Conservation (phyloP, 2,888 invertebrate species). For the Ophion costatus region DNA sequence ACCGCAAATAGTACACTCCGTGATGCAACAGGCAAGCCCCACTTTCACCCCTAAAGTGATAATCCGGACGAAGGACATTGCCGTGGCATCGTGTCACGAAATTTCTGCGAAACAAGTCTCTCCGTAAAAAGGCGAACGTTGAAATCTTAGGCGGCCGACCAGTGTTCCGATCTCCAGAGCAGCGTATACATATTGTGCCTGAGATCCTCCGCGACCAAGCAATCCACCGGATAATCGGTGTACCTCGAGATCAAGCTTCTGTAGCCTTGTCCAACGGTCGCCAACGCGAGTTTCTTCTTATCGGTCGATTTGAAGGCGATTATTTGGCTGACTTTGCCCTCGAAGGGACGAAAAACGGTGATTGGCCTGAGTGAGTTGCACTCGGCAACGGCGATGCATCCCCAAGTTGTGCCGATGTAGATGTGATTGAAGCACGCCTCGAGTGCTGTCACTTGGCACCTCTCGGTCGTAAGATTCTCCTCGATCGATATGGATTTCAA, state of each 20-base stretch:
- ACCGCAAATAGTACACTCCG: too few species aligned
- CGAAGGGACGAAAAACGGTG: slow-evolving; percentile 96
- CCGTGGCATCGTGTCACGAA: neutral
- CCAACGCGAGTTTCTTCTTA: slow-evolving; percentile 86
- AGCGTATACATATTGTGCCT: slow-evolving; percentile 87
- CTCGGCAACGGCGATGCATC: slow-evolving; percentile 96
- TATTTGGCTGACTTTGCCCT: slow-evolving; percentile 89
- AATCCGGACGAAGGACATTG: neutral
- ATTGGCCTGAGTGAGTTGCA: slow-evolving; percentile 91
- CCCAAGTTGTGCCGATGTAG: slow-evolving; percentile 97
- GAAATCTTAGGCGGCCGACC: slow-evolving; percentile 84
- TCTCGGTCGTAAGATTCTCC: slow-evolving; percentile 91
- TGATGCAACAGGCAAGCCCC: too few species aligned
- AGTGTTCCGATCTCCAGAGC: slow-evolving; percentile 90
- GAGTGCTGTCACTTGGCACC: slow-evolving; percentile 88
- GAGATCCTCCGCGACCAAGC: slow-evolving; percentile 81
- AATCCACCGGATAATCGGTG: slow-evolving; percentile 84
- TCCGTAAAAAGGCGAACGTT: neutral
- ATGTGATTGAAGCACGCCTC: slow-evolving; percentile 85
- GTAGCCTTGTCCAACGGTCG: slow-evolving; percentile 93
- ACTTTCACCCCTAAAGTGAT: neutral
- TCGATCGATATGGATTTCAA: slow-evolving; percentile 95
- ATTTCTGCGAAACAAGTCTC: too few species aligned
- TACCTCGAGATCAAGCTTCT: slow-evolving; percentile 89
- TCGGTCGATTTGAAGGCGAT: slow-evolving; percentile 81